Evolutionary conservation across 2,113 vertebrate species (phyloP).

Genomic region (Emydocephalus ijimae): DNA sequence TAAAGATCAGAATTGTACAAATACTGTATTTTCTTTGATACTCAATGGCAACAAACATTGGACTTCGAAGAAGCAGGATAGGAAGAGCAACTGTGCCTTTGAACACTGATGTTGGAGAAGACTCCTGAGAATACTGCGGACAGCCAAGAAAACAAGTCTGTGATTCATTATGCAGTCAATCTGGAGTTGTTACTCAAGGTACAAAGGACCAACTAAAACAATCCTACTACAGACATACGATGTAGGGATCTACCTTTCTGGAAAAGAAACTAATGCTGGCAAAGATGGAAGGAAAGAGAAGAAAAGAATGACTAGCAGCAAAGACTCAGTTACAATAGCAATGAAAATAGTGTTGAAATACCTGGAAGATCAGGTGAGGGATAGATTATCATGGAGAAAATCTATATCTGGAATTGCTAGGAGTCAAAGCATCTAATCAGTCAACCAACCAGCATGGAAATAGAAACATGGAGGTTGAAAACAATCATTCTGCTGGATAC

Average conservation of each 20-base stretch:
- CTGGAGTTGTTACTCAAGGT: neutral
- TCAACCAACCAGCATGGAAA: neutral
- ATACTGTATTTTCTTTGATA: neutral
- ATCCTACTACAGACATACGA: neutral
- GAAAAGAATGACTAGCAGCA: neutral
- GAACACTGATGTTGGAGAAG: neutral
- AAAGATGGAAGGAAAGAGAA: neutral
- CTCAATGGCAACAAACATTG: neutral
- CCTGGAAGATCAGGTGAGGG: neutral
- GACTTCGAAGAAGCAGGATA: neutral
- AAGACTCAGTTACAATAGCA: neutral
- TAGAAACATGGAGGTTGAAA: neutral
- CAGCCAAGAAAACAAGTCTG: neutral
- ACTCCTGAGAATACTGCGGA: neutral
- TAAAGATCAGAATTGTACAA: neutral
- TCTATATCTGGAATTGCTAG: neutral
- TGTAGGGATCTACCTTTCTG: neutral
- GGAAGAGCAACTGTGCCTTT: neutral
- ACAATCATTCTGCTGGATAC: neutral
- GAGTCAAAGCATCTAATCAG: neutral
- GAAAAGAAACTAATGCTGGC: neutral
- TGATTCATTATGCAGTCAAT: neutral
- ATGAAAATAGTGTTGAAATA: neutral
- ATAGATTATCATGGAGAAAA: neutral
- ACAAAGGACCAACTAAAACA: neutral